These are phyloP conservation scores for Piprites chloris DNA, from an alignment of 2,113 vertebrate genomes.

Conservation along the genomic window DNA sequence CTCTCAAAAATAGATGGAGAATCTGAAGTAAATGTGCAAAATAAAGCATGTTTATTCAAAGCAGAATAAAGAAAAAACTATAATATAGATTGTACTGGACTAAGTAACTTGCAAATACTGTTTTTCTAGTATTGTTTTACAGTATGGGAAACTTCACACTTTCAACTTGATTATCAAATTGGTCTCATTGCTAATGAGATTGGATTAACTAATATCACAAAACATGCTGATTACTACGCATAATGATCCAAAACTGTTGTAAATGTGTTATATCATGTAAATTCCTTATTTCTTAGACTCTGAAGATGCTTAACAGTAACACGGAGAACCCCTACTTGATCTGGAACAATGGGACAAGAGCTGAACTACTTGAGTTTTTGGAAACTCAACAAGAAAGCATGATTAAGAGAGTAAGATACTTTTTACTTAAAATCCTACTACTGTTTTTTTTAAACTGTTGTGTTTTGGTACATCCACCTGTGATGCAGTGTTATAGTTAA, in stretches of 20 bases:
- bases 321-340: constrained; percentile 95
- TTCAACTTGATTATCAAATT: not conserved
- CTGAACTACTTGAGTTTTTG: constrained; percentile 93
- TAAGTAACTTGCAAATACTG: not conserved
- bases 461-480: not conserved
- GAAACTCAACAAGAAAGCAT: constrained; percentile 92
- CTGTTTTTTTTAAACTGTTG: rapidly evolving
- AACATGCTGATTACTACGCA: not conserved
- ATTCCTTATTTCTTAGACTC: constrained; percentile 75
- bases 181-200: not conserved
- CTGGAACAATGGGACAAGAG: constrained; percentile 95
- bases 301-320: constrained; percentile 97
- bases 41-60: too few species aligned
- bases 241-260: not conserved
- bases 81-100: not conserved
- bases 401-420: constrained; percentile 86
- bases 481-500: not conserved
- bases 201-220: not conserved
- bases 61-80: not conserved
- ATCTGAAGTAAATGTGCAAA: not conserved
- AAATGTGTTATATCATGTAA: rapidly evolving
- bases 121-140: not conserved
- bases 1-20: not conserved
- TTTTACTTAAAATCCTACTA: not conserved
- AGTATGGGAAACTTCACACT: not conserved